A percentile compares a stretch with the other conserved stretches of the same genome.
Evolutionary conservation across 2,888 invertebrate species (phyloP).

Genomic region (Glaucopsyche alexis): DNA sequence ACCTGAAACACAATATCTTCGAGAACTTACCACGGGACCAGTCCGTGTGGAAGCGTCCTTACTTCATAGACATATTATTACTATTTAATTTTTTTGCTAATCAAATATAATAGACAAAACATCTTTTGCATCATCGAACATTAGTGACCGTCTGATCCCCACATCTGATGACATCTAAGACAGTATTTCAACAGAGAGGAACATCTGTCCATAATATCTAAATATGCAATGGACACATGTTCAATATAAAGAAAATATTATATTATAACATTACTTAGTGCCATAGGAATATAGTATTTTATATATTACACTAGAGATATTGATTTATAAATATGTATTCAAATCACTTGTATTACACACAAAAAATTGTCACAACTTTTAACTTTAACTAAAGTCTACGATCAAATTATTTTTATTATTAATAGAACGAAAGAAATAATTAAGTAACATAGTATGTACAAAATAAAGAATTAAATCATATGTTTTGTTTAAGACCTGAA

Average conservation of each 20-base stretch:
- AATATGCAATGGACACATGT: constrained; percentile 40
- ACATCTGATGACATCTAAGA: constrained; percentile 73
- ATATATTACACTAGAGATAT: neutral
- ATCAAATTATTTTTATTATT: neutral
- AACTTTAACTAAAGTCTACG: neutral
- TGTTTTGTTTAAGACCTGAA: neutral
- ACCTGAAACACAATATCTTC: no score
- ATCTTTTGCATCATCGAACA: neutral
- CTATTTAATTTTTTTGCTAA: no score
- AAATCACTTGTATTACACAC: neutral
- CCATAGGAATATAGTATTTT: constrained; percentile 36
- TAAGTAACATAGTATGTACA: neutral
- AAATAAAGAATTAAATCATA: neutral
- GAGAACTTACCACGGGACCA: no score
- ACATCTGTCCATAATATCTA: constrained; percentile 16
- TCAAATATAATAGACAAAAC: no score
- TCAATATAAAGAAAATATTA: constrained; percentile 50
- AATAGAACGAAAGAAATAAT: no score
- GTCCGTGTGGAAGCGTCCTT: no score
- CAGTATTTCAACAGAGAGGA: constrained; percentile 64
- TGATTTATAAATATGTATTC: neutral
- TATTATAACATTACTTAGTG: constrained; percentile 41
- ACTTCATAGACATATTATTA: no score
- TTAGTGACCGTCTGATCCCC: constrained; percentile 47
- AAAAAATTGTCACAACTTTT: neutral